phyloP scores from a whole-genome alignment of 2,797 vertebrate genomes.

The Brotula barbata region DNA sequence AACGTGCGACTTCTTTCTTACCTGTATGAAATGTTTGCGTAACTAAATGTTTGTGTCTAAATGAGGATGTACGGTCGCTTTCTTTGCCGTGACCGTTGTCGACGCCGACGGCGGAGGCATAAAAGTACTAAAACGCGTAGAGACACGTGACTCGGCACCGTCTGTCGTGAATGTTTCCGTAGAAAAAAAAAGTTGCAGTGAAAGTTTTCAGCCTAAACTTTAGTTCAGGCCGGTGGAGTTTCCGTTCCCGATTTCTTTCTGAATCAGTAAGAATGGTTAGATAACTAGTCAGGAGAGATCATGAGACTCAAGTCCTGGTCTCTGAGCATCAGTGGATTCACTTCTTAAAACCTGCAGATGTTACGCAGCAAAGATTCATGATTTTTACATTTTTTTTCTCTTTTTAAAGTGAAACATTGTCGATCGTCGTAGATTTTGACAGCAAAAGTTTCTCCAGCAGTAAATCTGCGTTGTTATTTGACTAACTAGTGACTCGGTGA shows the following conservation, averaged over 20 bases:
- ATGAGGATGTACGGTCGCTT: too few species aligned
- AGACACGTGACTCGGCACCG: neutral
- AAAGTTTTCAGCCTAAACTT: slow-evolving; percentile 8
- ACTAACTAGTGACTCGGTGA: too few species aligned
- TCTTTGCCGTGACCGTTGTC: slow-evolving; percentile 3
- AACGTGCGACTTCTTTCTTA: neutral
- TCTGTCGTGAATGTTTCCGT: neutral
- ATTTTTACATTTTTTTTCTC: too few species aligned
- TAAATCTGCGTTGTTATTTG: too few species aligned
- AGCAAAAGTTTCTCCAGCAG: too few species aligned
- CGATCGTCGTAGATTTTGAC: too few species aligned
- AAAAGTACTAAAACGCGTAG: slow-evolving; percentile 1
- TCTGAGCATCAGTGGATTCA: neutral
- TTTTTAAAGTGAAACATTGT: too few species aligned
- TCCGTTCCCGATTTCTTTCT: neutral
- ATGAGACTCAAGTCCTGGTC: neutral
- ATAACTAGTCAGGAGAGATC: neutral
- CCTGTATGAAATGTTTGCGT: slow-evolving; percentile 19
- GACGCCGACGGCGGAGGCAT: slow-evolving; percentile 16
- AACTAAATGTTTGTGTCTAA: neutral
- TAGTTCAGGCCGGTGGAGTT: too few species aligned
- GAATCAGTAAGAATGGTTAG: neutral
- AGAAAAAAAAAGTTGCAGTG: slow-evolving; percentile 13
- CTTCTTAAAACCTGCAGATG: too few species aligned
- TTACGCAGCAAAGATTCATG: neutral